A percentile compares a stretch with the other conserved stretches of the same genome.
Conservation (phyloP, 2,113 vertebrate species). For the Actenoides lindsayi region DNA sequence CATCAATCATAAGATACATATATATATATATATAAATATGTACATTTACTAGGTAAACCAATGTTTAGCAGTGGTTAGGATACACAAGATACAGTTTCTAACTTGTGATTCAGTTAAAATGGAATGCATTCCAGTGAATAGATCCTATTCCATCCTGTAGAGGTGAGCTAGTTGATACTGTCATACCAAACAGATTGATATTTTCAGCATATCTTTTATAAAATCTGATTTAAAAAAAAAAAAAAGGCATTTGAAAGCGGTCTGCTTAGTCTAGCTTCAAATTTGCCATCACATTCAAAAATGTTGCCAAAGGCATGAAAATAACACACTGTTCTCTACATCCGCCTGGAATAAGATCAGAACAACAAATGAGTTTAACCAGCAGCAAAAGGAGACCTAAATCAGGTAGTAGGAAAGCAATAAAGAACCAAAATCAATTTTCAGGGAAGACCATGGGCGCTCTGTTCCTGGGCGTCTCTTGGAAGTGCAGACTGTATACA, state of each 20-base stretch:
- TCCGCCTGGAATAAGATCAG: not conserved
- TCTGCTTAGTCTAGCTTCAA: not conserved
- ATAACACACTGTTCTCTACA: not conserved
- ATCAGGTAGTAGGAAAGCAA: not conserved
- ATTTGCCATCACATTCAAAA: not conserved
- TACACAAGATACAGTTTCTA: not conserved
- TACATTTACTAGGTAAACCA: not conserved
- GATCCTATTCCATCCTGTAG: not conserved
- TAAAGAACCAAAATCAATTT: not conserved
- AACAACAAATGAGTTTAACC: not conserved
- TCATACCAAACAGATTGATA: not conserved
- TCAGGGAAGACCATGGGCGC: not conserved
- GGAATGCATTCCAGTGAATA: not conserved
- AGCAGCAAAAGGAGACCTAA: not conserved
- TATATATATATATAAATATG: not conserved
- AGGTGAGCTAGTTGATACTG: not conserved
- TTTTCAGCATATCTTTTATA: not conserved
- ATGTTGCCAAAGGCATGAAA: not conserved
- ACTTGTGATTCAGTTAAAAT: not conserved
- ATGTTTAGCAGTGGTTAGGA: not conserved
- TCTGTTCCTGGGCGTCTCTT: not conserved
- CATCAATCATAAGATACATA: not conserved
- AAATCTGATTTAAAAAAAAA: not conserved
- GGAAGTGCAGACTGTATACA: not conserved
- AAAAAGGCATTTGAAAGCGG: not conserved